These are phyloP conservation scores for Papilio machaon DNA, from an alignment of 1,140 invertebrate genomes.

Conservation along the genomic window DNA sequence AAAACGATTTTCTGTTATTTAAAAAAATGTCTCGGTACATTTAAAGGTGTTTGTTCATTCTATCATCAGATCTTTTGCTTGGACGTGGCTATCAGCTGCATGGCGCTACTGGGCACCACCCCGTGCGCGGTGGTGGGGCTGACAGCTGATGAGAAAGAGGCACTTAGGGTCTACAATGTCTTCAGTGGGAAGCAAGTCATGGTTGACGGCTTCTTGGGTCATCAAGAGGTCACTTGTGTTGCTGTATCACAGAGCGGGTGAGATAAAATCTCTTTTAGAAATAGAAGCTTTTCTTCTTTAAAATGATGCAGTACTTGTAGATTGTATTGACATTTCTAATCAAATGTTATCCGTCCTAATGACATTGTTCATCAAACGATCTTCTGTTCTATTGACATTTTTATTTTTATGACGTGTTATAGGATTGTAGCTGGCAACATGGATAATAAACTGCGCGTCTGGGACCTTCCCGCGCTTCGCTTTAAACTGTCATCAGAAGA, in stretches of 20 bases:
- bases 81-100: conserved; percentile 57
- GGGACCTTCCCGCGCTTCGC: conserved; percentile 60
- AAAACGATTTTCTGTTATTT: neutral
- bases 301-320: neutral
- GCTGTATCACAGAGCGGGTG: conserved; percentile 58
- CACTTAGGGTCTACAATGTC: conserved; percentile 56
- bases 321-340: neutral
- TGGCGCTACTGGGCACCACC: conserved; percentile 57
- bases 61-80: conserved; percentile 56
- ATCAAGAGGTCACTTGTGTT: conserved; percentile 49
- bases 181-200: conserved; percentile 48
- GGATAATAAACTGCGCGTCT: conserved; percentile 49
- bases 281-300: neutral
- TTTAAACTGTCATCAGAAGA: conserved; percentile 38
- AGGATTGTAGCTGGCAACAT: conserved; percentile 61
- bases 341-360: too few relatives aligned
- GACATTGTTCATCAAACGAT: neutral
- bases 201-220: conserved; percentile 51
- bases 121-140: conserved; percentile 58
- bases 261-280: conserved; percentile 28
- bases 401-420: conserved; percentile 48
- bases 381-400: conserved; percentile 5
- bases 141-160: conserved; percentile 41
- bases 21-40: neutral
- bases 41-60: neutral